These are phyloP conservation scores for Gallirallus australis DNA, from an alignment of 2,797 vertebrate species.

Conservation along the genomic window DNA sequence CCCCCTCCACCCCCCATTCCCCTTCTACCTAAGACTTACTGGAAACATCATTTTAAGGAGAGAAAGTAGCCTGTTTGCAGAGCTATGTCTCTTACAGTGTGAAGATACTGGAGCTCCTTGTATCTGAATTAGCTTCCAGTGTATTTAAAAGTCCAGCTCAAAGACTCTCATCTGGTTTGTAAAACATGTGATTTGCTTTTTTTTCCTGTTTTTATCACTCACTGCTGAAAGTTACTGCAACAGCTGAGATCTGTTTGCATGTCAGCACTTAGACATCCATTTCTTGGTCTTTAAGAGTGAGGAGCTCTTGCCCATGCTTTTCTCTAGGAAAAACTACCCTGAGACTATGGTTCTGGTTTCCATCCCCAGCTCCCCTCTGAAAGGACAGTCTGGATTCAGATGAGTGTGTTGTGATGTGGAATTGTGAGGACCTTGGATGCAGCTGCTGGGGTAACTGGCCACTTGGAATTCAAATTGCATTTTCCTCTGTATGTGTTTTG, in stretches of 20 bases:
- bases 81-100: neutral
- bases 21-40: neutral
- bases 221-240: neutral
- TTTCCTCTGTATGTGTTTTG: neutral
- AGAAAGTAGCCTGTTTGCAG: neutral
- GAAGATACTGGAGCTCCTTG: neutral
- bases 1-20: no score
- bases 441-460: neutral
- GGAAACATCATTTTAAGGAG: neutral
- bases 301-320: neutral
- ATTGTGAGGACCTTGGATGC: neutral
- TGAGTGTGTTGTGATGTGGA: accelerated
- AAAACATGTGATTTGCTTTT: neutral
- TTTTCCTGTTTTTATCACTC: neutral
- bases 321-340: neutral
- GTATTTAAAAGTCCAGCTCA: neutral
- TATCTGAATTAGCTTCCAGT: neutral
- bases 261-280: neutral
- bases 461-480: neutral
- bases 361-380: neutral
- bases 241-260: neutral
- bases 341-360: neutral
- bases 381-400: neutral
- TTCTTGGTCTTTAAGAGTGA: neutral
- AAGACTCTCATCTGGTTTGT: neutral